Evolutionary conservation across 2,888 invertebrate genomes (phyloP).

Genomic region (Falcaria lacertinaria): DNA sequence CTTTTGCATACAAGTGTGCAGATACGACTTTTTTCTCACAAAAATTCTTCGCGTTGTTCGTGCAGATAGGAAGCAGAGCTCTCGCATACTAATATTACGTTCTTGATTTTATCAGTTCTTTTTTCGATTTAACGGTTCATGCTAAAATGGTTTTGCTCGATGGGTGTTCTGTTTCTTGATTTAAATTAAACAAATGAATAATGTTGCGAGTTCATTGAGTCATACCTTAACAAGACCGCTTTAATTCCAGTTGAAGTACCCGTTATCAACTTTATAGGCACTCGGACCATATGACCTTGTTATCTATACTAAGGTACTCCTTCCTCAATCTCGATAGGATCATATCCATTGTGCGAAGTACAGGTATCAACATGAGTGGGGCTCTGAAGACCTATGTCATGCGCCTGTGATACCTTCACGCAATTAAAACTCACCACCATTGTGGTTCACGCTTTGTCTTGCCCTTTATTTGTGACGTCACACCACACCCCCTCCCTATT

Average conservation of each 20-base stretch:
- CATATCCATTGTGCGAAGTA: not conserved
- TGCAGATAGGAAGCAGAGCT: constrained; percentile 15
- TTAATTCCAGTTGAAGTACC: no score
- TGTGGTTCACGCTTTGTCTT: constrained; percentile 47
- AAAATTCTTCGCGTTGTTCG: constrained; percentile 32
- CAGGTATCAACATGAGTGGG: constrained; percentile 11
- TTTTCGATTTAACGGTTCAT: not conserved
- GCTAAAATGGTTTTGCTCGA: not conserved
- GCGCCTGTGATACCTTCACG: constrained; percentile 19
- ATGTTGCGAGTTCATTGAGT: not conserved
- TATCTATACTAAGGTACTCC: not conserved
- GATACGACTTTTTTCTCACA: constrained; percentile 36
- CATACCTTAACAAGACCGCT: not conserved
- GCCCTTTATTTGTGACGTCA: constrained; percentile 36
- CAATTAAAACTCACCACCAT: constrained; percentile 51
- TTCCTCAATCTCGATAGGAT: not conserved
- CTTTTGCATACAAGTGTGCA: constrained; percentile 46
- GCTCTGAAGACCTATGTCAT: constrained; percentile 29
- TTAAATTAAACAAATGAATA: not conserved
- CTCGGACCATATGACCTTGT: no score
- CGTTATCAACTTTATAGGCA: no score
- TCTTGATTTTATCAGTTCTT: not conserved
- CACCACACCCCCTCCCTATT: constrained; percentile 42
- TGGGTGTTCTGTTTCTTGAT: not conserved
- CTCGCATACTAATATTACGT: constrained; percentile 21